Base-by-base conservation (phyloP, 1,140 invertebrate species). In the Ceratina australensis region DNA sequence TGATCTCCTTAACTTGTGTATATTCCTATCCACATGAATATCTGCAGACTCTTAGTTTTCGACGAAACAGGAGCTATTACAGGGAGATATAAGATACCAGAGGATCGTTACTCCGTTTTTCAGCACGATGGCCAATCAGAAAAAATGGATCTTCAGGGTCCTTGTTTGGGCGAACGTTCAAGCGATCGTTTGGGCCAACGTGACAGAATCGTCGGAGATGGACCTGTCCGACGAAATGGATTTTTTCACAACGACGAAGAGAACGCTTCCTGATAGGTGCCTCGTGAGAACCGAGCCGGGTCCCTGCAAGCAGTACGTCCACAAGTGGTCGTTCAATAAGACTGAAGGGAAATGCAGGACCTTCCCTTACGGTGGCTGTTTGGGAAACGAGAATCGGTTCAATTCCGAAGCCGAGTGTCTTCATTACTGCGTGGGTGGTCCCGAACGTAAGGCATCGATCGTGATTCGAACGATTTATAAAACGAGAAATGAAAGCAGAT, bases 291-390 rank as follows among this genome's bases (percentile, higher is more conserved):
- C 93, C 4, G 94, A 95, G 13, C 87, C 91, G 0, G 96, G 96
- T 0, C 94, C 94, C 0, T 97, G 96, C 87, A 95, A 94, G 71
- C 93, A 94, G 64, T 94, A 93, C 81, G 91, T 95, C 10, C 93
- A 94, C 86, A 95, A 95, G 88, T 95, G 96, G 93, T 95, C 95
- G 74, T 97, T 95, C 90, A 95, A 95, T 89, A 94, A 95, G 59
- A 92, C 93, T 7, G 93, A 93, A 69, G 91, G 93, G 59, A 93
- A 93, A 24, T 98, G 97, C 90, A 92, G 91, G 64, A 94, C 93
- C 65, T 98, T 97, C 86, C 93, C 94, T 26, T 97, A 95, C 92
- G 95, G 96, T 61, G 96, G 96, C 42, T 97, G 96, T 88, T 93
- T 94, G 57, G 96, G 95, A 26, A 97, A 97, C 63, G 93, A 94